Conservation (phyloP, 2,888 invertebrate genomes). For the Melieria omissa region DNA sequence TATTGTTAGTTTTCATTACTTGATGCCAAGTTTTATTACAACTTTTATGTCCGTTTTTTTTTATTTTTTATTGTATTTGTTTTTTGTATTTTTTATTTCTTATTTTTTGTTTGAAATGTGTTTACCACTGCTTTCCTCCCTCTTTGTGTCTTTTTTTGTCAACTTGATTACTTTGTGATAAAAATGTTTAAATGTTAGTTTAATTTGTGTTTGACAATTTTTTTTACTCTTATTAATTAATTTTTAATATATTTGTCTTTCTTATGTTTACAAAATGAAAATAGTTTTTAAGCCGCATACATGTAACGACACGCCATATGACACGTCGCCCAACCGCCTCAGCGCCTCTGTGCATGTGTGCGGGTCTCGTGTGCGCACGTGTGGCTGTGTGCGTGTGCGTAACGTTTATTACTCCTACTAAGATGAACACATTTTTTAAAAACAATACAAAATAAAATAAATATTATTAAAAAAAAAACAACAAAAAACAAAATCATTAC, state of each 20-base stretch:
- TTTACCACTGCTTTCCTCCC: too few species aligned
- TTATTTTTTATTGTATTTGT: neutral
- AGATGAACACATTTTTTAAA: constrained; percentile 29
- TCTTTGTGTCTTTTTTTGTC: neutral
- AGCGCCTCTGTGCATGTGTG: neutral
- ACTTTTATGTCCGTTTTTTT: too few species aligned
- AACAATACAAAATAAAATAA: constrained; percentile 42
- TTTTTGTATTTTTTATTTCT: too few species aligned
- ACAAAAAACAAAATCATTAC: constrained; percentile 20
- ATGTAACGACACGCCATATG: neutral
- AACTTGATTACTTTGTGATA: neutral
- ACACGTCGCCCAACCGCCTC: neutral
- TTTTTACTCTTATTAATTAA: constrained; percentile 9
- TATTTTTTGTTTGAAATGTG: too few species aligned
- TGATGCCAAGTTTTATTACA: too few species aligned
- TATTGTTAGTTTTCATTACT: too few species aligned
- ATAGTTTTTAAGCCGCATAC: neutral
- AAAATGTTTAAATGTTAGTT: constrained; percentile 6
- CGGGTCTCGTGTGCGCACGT: neutral
- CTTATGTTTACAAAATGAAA: neutral
- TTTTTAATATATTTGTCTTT: constrained; percentile 4
- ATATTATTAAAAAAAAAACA: constrained; percentile 31
- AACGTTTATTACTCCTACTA: constrained; percentile 26
- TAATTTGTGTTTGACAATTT: constrained; percentile 9
- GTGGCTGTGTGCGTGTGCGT: neutral